Base-by-base conservation (phyloP, 2,113 vertebrate species). In the Macaca nemestrina region DNA sequence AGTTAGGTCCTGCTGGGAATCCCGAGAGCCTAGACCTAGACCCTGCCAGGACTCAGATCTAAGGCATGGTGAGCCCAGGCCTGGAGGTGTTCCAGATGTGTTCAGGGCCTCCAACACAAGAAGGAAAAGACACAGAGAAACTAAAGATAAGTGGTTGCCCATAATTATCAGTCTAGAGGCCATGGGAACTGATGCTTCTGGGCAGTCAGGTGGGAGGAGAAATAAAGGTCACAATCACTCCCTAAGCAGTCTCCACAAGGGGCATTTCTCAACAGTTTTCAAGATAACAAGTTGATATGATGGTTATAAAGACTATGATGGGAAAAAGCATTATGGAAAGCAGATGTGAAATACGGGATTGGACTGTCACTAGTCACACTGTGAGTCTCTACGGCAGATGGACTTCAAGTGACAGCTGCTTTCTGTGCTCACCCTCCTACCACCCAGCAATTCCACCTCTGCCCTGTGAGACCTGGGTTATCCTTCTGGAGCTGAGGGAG, bases 191-290 rank as follows among this genome's bases (percentile, higher is more conserved):
- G 35, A 64, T 84, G 72, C 22, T 79, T 92, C 93, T 57, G 64
- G 57, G 59, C 11, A 4, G 0, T 64, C 11, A 61, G 2, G 27
- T 67, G 13, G 50, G n/a, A 91, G 30, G 20, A 88, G 50, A 55
- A 78, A 80, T 18, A 52, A 78, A 30, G 35, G 9, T 81, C 72
- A 91, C 10, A 85, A 45, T 55, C 80, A 81, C n/a, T 38, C 52
- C 67, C 75, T 23, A 18, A 90, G 79, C 32, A 50, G 48, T 85
- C 27, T n/a, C 45, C 27, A 4, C 52, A 79, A 78, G 45, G 48
- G 30, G 48, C 6, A 5, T 70, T 92, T 89, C 50, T 95, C 23
- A 87, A 61, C 43, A 78, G 5, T 85, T 67, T 96, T 89, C 35
- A 88, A 80, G 45, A 59, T 38, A 67, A 23, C 84, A 64, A 52